phyloP scores from a whole-genome alignment of 2,888 invertebrate species.

The Fragum whitleyi region DNA sequence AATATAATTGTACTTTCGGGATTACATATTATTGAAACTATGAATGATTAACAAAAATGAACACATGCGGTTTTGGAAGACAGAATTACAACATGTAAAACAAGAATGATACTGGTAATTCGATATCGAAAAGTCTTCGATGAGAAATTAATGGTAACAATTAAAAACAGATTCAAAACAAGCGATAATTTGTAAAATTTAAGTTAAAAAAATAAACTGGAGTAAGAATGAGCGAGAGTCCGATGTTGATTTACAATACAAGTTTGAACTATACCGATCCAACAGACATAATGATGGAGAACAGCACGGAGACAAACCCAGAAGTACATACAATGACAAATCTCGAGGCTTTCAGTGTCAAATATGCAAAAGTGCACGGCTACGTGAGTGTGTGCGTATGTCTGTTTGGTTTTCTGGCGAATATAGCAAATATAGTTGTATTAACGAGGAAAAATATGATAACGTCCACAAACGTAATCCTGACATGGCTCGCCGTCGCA shows the following conservation, averaged over 20 bases:
- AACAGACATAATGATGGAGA: not conserved
- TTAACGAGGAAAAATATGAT: constrained; percentile 95
- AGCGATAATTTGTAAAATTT: too few species aligned
- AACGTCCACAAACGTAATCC: constrained; percentile 96
- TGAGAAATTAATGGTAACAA: too few species aligned
- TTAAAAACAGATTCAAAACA: too few species aligned
- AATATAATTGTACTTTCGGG: not conserved
- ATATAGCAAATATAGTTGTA: constrained; percentile 95
- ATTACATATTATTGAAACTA: not conserved
- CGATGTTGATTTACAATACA: not conserved
- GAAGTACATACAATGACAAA: constrained; percentile 17
- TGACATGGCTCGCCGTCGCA: constrained; percentile 93
- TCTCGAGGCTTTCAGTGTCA: constrained; percentile 71
- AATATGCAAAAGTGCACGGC: constrained; percentile 89
- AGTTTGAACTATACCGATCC: not conserved
- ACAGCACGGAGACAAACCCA: not conserved
- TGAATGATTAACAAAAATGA: not conserved
- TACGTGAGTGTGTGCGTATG: constrained; percentile 95
- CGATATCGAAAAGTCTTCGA: too few species aligned
- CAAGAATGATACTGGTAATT: too few species aligned
- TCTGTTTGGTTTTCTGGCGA: constrained; percentile 95
- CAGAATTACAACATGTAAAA: too few species aligned
- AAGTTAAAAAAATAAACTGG: too few species aligned
- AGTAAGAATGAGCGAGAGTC: not conserved
- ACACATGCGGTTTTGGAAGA: not conserved